A percentile compares a stretch with the other conserved stretches of the same genome.
Conservation (phyloP, 1,140 invertebrate species). For the Apis cerana region DNA sequence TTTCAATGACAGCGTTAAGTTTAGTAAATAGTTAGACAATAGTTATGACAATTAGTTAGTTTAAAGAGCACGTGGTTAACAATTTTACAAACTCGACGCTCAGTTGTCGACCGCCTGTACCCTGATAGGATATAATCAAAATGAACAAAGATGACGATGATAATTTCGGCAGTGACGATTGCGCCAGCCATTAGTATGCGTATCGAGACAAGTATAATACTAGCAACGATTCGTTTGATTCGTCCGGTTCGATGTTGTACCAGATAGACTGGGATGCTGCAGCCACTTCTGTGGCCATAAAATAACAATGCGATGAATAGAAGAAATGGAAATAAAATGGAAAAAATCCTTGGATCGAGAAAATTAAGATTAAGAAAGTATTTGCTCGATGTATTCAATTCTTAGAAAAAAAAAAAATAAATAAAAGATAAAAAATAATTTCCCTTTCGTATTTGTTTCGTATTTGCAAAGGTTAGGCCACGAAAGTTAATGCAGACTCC, state of each 20-base stretch:
- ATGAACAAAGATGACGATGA: slow-evolving; percentile 45
- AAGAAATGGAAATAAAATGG: no score
- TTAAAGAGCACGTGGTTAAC: slow-evolving; percentile 38
- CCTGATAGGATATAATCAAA: slow-evolving; percentile 48
- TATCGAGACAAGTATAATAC: background rate
- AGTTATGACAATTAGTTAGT: slow-evolving; percentile 18
- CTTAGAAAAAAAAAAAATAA: no score
- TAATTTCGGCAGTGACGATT: slow-evolving; percentile 57
- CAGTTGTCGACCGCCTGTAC: slow-evolving; percentile 28
- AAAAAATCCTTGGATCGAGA: no score
- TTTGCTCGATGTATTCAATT: no score
- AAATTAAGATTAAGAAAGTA: no score
- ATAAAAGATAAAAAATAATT: no score
- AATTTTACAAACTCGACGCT: slow-evolving; percentile 23
- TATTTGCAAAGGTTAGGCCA: background rate
- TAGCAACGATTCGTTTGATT: slow-evolving; percentile 20
- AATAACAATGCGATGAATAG: background rate
- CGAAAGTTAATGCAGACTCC: background rate
- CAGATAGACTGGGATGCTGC: background rate
- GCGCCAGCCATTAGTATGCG: slow-evolving; percentile 42
- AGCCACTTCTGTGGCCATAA: no score
- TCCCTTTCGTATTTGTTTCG: background rate
- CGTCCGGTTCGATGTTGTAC: background rate
- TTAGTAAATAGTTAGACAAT: slow-evolving; percentile 23
- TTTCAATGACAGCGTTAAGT: background rate